Percentiles rank a stretch among this genome's conserved stretches.
phyloP scores from a whole-genome alignment of 2,888 invertebrate species.

The Enoplolaimus lenunculus region DNA sequence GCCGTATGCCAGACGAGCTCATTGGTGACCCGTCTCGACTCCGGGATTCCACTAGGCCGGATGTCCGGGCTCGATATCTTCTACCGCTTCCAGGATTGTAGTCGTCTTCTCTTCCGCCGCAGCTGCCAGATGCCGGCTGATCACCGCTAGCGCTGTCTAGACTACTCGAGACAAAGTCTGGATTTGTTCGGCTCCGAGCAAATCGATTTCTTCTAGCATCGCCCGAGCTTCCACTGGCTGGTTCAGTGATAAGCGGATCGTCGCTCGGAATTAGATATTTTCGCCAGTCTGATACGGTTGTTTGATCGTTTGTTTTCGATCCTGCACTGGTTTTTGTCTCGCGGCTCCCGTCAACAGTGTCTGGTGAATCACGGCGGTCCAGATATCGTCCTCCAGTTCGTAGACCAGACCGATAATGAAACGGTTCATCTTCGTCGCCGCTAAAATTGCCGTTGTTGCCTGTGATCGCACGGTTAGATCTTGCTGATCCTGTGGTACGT shows the following conservation, averaged over 20 bases:
- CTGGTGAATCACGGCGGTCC: background rate
- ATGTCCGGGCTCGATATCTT: background rate
- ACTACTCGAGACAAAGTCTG: background rate
- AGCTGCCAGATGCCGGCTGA: background rate
- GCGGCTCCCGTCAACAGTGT: background rate
- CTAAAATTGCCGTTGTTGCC: background rate
- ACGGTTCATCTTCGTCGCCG: background rate
- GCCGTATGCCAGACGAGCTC: background rate
- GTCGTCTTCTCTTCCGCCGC: background rate
- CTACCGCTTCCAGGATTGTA: background rate
- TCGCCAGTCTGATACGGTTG: background rate
- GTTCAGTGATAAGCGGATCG: background rate
- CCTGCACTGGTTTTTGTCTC: background rate
- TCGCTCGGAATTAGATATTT: slow-evolving; percentile 8
- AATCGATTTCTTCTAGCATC: background rate
- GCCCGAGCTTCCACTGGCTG: background rate
- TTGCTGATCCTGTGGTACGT: background rate
- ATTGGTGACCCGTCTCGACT: background rate
- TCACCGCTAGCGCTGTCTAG: background rate
- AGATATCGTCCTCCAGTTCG: background rate
- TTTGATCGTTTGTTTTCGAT: background rate
- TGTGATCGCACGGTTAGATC: no score
- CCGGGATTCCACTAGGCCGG: background rate
- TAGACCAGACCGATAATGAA: background rate
- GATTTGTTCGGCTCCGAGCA: slow-evolving; percentile 8